Base-by-base conservation (phyloP, 37 sponge, comb jelly and placozoan species). In the Agelas oroides region DNA sequence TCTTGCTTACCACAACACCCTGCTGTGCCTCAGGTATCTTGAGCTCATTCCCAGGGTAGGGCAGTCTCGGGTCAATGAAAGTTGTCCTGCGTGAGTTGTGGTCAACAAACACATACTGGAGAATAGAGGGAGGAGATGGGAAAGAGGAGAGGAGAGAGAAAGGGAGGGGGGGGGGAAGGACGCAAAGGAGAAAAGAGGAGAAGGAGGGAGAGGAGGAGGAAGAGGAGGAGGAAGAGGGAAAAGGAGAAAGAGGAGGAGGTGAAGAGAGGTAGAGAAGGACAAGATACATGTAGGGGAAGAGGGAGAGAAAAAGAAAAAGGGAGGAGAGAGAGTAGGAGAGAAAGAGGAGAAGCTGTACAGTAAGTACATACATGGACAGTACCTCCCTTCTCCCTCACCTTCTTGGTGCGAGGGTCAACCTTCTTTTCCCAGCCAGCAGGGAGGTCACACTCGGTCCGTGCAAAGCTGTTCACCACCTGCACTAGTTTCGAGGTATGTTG, bases 61-160 rank as follows among this genome's bases (percentile, higher is more conserved):
- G 95, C 0, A 95, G 83, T 14, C 95, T 89, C 0, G 95, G 95
- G 52, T 95, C 95, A 69, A 95, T 91, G 76, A 65, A 95, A 11
- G 95, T 75, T 5, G 95, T 95, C 12, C 40, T 23, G 0, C 76
- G 81, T 8, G 82, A 24, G 52, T 71, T 76, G 80, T 95, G 95
- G 70, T 95, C 89, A 27, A 95, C 63, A 56, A 81, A 95, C 24
- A 95, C 95, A 31, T 32, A 35, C 94, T 93, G 61, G 66, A 41
- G 53, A 19, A 59, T 35, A 39, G 58, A 39, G 25, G 52, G 68
- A 54, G 55, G 68, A 20, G 54, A 55, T 2, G 54, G 20, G 28
- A 3, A 2, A 31, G 20, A 31, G 39, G 53, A 20, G 8, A 63
- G 40, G 65, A 28, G 14, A 35, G 12, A 2, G 59, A 15, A 27